phyloP scores from a whole-genome alignment of 1,140 invertebrate species.

The Coelopa frigida region DNA sequence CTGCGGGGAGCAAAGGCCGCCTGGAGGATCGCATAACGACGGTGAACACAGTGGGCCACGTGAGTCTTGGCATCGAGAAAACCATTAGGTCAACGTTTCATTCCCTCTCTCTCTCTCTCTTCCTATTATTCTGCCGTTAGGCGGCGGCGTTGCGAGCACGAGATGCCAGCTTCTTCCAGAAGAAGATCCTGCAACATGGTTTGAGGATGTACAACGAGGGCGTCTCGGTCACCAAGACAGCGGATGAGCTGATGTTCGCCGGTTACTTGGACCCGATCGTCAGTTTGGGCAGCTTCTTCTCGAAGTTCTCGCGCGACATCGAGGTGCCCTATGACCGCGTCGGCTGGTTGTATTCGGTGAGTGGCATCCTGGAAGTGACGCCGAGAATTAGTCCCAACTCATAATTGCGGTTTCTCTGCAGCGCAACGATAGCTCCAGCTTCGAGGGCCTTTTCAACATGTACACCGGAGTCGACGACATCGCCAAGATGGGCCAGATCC shows the following conservation, averaged over 20 bases:
- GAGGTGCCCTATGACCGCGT: slow-evolving; percentile 60
- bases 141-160: slow-evolving; percentile 51
- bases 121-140: too few species aligned
- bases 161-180: slow-evolving; percentile 38
- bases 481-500: slow-evolving; percentile 55
- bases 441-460: slow-evolving; percentile 67
- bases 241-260: slow-evolving; percentile 64
- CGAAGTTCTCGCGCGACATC: slow-evolving; percentile 19
- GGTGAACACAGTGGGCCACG: slow-evolving; percentile 67
- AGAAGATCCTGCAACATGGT: slow-evolving; percentile 46
- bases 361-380: too few species aligned
- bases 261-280: slow-evolving; percentile 64
- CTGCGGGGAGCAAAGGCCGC: slow-evolving; percentile 62
- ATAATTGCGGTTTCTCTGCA: slow-evolving; percentile 33
- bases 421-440: slow-evolving; percentile 63
- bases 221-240: slow-evolving; percentile 55
- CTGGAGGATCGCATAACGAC: slow-evolving; percentile 68
- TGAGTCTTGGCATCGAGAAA: slow-evolving; percentile 49
- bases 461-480: slow-evolving; percentile 58
- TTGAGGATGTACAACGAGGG: slow-evolving; percentile 45
- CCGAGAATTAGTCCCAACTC: neutral
- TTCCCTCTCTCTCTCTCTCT: neutral
- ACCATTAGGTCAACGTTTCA: neutral
- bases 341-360: slow-evolving; percentile 71
- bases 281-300: slow-evolving; percentile 52